Base-by-base conservation (phyloP, 2,797 vertebrate species). In the Silurus lanzhouensis region DNA sequence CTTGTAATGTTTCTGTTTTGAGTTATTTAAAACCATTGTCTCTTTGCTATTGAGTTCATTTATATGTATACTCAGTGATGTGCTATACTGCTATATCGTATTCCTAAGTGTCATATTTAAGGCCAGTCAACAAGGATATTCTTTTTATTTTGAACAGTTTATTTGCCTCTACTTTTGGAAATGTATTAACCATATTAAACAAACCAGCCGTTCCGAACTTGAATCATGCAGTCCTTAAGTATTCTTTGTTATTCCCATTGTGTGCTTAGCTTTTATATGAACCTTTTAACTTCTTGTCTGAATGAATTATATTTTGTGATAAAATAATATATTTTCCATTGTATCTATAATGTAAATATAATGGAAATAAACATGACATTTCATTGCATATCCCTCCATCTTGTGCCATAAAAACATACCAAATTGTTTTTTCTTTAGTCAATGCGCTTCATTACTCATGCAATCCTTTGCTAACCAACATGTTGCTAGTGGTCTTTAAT, bases 281-380 rank as follows among this genome's bases (percentile, higher is more conserved):
- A 38, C 10, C 81, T 70, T 31, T 82, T 31, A 67, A 57, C 48
- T 83, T 77, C 20, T 27, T 81, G 63, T 55, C 46, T 67, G 46
- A 67, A 52, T 55, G 25, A 64, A 31, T 68, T 81, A 14, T 70
- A 82, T 82, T 82, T 82, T 82, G 27, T 70, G 81, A 70, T 82
- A 25, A 8, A 52, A 52, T 80, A 64, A 63, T 71, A 66, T 0
- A 14, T 84, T 83, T 85, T 88, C 76, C 71, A 78, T 83, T 70
- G 77, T 46, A 81, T 81, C 0, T 25, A 64, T 80, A 55, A 44
- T 83, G 75, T 46, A 58, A 57, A 86, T 81, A 72, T 68, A 83
- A 86, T 64, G 58, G 44, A 89, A 89, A 89, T 89, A 88, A 89
- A 89, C 31, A 71, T 48, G 31, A 20, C 38, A 64, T 67, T 72